Conservation (phyloP, 2,888 invertebrate genomes). For the Laspeyria flexula region DNA sequence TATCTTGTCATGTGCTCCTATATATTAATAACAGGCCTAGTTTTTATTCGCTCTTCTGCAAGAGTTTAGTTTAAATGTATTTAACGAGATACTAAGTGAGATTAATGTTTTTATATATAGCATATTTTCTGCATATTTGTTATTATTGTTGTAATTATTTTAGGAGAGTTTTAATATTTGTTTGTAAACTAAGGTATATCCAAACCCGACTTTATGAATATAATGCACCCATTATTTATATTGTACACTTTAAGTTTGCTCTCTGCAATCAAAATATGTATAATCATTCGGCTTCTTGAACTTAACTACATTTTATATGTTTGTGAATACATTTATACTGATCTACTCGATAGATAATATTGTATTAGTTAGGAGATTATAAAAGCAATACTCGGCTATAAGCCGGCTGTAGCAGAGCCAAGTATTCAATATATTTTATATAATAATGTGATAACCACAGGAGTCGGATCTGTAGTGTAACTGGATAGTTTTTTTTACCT, state of each 20-base stretch:
- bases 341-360: slow-evolving; percentile 25
- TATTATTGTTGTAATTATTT: slow-evolving; percentile 83
- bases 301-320: slow-evolving; percentile 26
- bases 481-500: slow-evolving; percentile 82
- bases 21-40: slow-evolving; percentile 60
- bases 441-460: slow-evolving; percentile 72
- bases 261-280: slow-evolving; percentile 55
- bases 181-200: slow-evolving; percentile 72
- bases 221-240: slow-evolving; percentile 53
- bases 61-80: slow-evolving; percentile 71
- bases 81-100: slow-evolving; percentile 81
- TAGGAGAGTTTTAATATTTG: slow-evolving; percentile 84
- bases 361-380: slow-evolving; percentile 23
- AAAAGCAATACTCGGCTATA: slow-evolving; percentile 47
- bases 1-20: slow-evolving; percentile 32
- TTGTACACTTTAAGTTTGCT: slow-evolving; percentile 44
- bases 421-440: slow-evolving; percentile 62
- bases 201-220: slow-evolving; percentile 67
- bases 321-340: slow-evolving; percentile 31
- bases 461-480: slow-evolving; percentile 70
- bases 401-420: slow-evolving; percentile 65
- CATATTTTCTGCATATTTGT: slow-evolving; percentile 77
- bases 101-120: slow-evolving; percentile 78
- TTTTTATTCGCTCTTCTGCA: slow-evolving; percentile 59
- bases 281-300: slow-evolving; percentile 44